Conservation (phyloP, 2,113 vertebrate species). For the Phocoena sinus region DNA sequence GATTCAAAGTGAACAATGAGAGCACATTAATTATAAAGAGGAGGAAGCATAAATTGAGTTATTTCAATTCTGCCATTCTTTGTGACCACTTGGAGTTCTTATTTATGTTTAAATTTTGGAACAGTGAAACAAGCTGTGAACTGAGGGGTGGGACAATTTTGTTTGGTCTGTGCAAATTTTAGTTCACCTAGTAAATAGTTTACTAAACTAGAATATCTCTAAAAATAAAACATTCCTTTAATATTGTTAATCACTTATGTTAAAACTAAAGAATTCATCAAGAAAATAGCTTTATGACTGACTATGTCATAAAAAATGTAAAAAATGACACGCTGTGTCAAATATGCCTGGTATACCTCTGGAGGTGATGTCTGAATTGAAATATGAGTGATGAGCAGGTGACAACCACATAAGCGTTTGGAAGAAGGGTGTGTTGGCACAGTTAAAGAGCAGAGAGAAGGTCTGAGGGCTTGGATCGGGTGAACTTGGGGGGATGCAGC, state of each 20-base stretch:
- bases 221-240: slow-evolving; percentile 3
- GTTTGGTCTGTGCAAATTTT: slow-evolving; percentile 19
- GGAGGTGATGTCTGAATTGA: slow-evolving; percentile 6
- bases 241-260: background rate
- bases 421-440: background rate
- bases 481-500: background rate
- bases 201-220: slow-evolving; percentile 1
- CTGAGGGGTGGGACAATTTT: background rate
- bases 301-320: background rate
- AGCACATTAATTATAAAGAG: background rate
- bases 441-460: background rate
- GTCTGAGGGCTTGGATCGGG: slow-evolving; percentile 18
- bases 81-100: background rate
- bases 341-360: background rate
- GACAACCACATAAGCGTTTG: background rate
- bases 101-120: slow-evolving; percentile 33
- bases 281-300: background rate
- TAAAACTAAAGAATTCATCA: slow-evolving; percentile 42
- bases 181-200: background rate
- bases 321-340: background rate
- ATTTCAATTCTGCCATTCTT: background rate
- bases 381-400: background rate
- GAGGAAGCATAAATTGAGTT: background rate
- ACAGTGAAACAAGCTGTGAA: background rate
- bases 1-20: background rate